phyloP scores from a whole-genome alignment of 2,888 invertebrate species.

The Thymelicus acteon region DNA sequence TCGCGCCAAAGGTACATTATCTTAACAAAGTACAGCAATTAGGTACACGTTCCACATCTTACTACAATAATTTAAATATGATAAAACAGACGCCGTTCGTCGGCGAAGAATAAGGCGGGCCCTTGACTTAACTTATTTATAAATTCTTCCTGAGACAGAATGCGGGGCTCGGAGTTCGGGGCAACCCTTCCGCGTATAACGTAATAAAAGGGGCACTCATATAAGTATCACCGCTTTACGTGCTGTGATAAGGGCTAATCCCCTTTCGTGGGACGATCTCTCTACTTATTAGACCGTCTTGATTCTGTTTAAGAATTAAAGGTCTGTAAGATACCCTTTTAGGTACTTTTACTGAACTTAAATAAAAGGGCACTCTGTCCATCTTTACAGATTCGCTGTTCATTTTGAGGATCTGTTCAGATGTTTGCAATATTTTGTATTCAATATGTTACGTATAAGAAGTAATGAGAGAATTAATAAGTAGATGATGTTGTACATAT shows the following conservation, averaged over 20 bases:
- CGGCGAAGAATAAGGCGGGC: conserved; percentile 77
- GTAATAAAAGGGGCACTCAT: conserved; percentile 84
- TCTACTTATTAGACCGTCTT: conserved; percentile 64
- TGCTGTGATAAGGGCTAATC: conserved; percentile 81
- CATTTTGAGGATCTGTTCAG: neutral
- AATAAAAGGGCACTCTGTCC: conserved; percentile 35
- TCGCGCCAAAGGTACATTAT: conserved; percentile 84
- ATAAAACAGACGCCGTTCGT: conserved; percentile 79
- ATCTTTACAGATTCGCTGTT: conserved; percentile 26
- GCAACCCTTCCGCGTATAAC: conserved; percentile 80
- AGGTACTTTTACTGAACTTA: conserved; percentile 29
- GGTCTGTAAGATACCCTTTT: conserved; percentile 36
- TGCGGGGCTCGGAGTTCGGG: conserved; percentile 51
- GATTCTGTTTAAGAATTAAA: conserved; percentile 38
- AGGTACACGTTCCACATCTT: conserved; percentile 85
- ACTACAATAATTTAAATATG: conserved; percentile 85
- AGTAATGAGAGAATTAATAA: neutral
- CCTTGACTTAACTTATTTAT: conserved; percentile 80
- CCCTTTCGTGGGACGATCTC: conserved; percentile 67
- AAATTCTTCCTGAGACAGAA: conserved; percentile 73
- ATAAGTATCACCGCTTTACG: conserved; percentile 81
- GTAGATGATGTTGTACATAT: no score
- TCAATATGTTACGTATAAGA: neutral
- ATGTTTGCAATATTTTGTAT: neutral
- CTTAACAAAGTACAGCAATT: conserved; percentile 85